phyloP scores from a whole-genome alignment of 2,113 vertebrate genomes.

The Rattus rattus region DNA sequence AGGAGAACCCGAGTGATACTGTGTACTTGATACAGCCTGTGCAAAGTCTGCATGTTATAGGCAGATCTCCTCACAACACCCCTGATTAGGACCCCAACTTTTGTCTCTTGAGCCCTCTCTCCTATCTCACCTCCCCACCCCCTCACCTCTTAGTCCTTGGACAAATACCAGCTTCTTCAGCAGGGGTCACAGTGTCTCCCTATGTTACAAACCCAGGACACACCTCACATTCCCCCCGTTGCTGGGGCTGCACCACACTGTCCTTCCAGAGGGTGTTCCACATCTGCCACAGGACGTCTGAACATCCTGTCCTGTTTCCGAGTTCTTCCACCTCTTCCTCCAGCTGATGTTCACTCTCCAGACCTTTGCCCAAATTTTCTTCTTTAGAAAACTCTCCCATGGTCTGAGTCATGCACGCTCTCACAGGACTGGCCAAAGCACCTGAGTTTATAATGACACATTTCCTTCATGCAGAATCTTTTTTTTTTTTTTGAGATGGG shows the following conservation, averaged over 20 bases:
- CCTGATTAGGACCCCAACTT: neutral
- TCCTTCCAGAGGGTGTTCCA: neutral
- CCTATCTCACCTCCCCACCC: neutral
- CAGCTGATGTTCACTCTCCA: constrained; percentile 42
- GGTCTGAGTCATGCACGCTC: neutral
- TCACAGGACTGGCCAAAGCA: neutral
- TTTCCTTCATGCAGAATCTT: neutral
- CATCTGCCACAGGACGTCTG: neutral
- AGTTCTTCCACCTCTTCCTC: neutral
- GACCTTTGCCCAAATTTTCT: constrained; percentile 47
- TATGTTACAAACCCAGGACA: neutral
- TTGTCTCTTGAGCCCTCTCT: neutral
- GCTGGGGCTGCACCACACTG: neutral
- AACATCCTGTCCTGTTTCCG: neutral
- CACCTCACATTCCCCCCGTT: neutral
- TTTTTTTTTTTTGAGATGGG: neutral
- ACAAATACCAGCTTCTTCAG: constrained; percentile 13
- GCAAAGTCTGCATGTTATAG: constrained; percentile 15
- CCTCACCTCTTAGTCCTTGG: neutral
- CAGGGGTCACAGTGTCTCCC: neutral
- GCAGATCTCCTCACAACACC: neutral
- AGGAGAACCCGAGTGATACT: neutral
- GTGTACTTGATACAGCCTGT: neutral
- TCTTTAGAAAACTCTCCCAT: constrained; percentile 38
- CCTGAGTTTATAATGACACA: constrained; percentile 7